Conservation (phyloP, 2,113 vertebrate species). For the Chroicocephalus ridibundus region DNA sequence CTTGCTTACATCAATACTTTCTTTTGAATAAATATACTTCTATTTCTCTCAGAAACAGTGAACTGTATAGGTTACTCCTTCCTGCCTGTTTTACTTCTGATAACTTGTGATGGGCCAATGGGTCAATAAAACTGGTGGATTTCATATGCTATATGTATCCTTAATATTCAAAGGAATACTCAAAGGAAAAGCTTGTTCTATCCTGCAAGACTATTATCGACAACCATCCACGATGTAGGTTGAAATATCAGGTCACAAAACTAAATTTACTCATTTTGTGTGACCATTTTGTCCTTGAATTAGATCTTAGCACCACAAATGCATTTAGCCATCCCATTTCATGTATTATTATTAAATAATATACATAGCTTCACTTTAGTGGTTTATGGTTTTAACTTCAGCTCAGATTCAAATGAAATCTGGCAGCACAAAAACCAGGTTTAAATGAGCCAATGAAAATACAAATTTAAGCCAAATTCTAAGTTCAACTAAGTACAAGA, state of each 20-base stretch:
- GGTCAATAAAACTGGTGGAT: neutral
- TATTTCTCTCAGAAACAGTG: neutral
- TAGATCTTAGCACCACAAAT: neutral
- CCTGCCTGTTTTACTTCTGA: neutral
- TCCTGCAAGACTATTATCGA: neutral
- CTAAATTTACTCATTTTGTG: neutral
- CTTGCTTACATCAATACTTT: neutral
- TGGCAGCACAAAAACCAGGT: neutral
- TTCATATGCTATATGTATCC: neutral
- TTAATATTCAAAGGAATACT: neutral
- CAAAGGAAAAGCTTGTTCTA: neutral
- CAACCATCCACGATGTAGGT: neutral
- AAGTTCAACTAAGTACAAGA: neutral
- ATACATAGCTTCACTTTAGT: neutral
- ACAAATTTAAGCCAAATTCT: neutral
- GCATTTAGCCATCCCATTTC: neutral
- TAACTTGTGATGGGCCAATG: neutral
- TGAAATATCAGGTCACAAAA: neutral
- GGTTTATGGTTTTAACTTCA: neutral
- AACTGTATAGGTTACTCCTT: neutral
- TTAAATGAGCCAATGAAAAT: neutral
- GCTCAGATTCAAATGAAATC: neutral
- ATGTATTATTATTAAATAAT: neutral
- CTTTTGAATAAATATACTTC: neutral
- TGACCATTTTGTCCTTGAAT: neutral